Conservation (phyloP, 2,888 invertebrate genomes). For the Labia minor region DNA sequence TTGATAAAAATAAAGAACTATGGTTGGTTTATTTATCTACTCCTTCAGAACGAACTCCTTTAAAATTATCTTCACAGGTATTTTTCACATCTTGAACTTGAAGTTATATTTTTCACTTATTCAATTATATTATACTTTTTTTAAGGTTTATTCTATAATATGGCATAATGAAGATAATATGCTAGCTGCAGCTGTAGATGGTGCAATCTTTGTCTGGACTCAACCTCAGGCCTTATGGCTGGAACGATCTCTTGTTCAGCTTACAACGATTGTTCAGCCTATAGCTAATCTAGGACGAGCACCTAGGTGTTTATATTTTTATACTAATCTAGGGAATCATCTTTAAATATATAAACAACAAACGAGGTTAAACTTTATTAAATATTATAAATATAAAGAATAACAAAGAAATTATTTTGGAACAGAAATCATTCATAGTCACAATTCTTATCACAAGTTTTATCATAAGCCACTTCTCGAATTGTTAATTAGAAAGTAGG, state of each 20-base stretch:
- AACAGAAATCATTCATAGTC: no score
- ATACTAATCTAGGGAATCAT: no score
- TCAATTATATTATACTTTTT: not conserved
- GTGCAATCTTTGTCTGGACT: slow-evolving; percentile 69
- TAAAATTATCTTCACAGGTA: slow-evolving; percentile 16
- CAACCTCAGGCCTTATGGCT: slow-evolving; percentile 62
- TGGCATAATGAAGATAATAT: slow-evolving; percentile 72
- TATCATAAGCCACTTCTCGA: no score
- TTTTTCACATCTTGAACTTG: slow-evolving; percentile 22
- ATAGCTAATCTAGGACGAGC: not conserved
- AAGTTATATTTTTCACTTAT: no score
- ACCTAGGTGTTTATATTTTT: slow-evolving; percentile 30
- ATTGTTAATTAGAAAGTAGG: no score
- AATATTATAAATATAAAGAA: no score
- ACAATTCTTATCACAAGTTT: no score
- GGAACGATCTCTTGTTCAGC: slow-evolving; percentile 56
- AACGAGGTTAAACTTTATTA: slow-evolving; percentile 21
- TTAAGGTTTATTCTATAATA: slow-evolving; percentile 47
- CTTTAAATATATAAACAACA: slow-evolving; percentile 38
- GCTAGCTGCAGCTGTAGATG: slow-evolving; percentile 66
- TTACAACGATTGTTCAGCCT: slow-evolving; percentile 42
- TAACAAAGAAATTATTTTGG: no score
- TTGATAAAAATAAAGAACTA: slow-evolving; percentile 82
- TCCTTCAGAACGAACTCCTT: slow-evolving; percentile 36
- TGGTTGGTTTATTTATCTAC: not conserved